phyloP scores from a whole-genome alignment of 1,140 invertebrate genomes.

The Bombus consobrinus region DNA sequence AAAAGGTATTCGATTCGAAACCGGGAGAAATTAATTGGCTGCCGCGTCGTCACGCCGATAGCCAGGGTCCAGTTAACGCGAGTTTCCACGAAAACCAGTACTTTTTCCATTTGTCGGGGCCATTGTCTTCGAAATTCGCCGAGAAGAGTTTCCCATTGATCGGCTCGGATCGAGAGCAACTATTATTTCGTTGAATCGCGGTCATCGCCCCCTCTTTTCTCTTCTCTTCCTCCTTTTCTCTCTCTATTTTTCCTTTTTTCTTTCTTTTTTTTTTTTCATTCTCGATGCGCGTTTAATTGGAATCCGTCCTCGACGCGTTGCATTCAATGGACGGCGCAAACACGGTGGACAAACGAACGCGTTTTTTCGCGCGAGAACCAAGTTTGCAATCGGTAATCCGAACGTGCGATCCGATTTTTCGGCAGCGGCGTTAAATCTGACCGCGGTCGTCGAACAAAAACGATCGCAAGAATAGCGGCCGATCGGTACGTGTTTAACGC shows the following conservation, averaged over 20 bases:
- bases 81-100: constrained; percentile 2
- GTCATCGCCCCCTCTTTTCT: background rate
- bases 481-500: background rate
- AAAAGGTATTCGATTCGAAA: constrained; percentile 27
- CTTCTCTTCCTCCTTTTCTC: too few species aligned
- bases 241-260: background rate
- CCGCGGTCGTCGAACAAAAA: background rate
- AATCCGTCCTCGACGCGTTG: constrained; percentile 1
- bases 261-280: background rate
- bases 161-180: constrained; percentile 16
- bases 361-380: background rate
- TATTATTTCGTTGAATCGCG: constrained; percentile 33
- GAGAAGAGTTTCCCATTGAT: constrained; percentile 6
- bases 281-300: constrained; percentile 36
- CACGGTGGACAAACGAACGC: background rate
- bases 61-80: background rate
- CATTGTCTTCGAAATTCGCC: constrained; percentile 28
- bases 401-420: background rate
- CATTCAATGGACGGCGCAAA: constrained; percentile 15
- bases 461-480: background rate
- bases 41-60: background rate
- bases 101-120: constrained; percentile 20
- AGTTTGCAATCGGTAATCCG: background rate
- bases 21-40: constrained; percentile 35
- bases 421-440: background rate